These are phyloP conservation scores for Rhysida immarginata DNA, from an alignment of 1,140 invertebrate genomes.

Conservation along the genomic window DNA sequence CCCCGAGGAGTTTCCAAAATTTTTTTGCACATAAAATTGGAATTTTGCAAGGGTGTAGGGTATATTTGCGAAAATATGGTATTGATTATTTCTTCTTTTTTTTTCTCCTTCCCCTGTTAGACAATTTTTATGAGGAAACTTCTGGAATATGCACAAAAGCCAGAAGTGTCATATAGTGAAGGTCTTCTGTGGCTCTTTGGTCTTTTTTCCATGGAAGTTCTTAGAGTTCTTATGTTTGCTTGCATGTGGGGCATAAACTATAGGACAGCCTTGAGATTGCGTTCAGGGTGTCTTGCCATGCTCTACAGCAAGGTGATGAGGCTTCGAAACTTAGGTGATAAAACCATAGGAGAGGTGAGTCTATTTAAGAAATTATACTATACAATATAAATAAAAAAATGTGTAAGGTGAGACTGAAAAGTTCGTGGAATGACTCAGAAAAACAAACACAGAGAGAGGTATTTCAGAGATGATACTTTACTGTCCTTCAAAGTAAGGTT, in stretches of 20 bases:
- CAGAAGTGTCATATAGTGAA: slow-evolving; percentile 24
- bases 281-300: slow-evolving; percentile 41
- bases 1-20: too few species aligned
- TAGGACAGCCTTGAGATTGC: slow-evolving; percentile 42
- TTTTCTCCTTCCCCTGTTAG: slow-evolving; percentile 27
- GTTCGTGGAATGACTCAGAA: too few species aligned
- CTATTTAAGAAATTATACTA: too few species aligned
- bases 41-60: too few species aligned
- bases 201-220: slow-evolving; percentile 37
- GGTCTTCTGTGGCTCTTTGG: slow-evolving; percentile 38
- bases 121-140: slow-evolving; percentile 39
- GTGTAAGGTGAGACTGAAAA: too few species aligned
- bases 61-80: background rate
- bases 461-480: too few species aligned
- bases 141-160: slow-evolving; percentile 34
- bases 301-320: slow-evolving; percentile 47
- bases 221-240: slow-evolving; percentile 40
- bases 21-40: too few species aligned
- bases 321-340: slow-evolving; percentile 38
- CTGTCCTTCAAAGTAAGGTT: too few species aligned
- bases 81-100: background rate
- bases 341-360: slow-evolving; percentile 43
- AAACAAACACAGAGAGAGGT: too few species aligned
- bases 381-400: too few species aligned
- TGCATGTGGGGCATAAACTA: slow-evolving; percentile 35